Evolutionary conservation across 2,113 vertebrate genomes (phyloP), one percentile per base, ranked within the genome.

Genomic region (Eleginops maclovinus): DNA sequence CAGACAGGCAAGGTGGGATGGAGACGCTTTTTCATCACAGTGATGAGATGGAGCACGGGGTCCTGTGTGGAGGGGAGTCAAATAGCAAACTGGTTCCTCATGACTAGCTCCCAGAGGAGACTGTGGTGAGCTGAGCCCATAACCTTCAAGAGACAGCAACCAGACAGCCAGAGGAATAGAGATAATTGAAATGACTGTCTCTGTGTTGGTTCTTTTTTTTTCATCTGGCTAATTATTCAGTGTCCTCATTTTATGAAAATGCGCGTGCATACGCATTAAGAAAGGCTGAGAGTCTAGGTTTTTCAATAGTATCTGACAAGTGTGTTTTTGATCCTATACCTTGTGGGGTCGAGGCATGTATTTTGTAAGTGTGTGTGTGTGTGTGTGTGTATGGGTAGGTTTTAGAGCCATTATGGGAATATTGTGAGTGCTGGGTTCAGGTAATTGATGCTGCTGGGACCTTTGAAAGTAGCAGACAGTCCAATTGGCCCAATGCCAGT

Each of bases 131-230:
- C 72, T 56, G 24, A 83, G 83, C 66, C 66, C 66, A 49, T 84
- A 84, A 88, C 89, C 85, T 88, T 87, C 76, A 81, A 81, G 79
- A 88, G 84, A 83, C 62, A 22, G 79, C 74, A 54, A 40, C 72
- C 82, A 89, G 86, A 84, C 86, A 81, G 73, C 74, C 87, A 82
- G 70, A 85, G 83, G 77, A 87, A 67, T 49, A 43, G 67, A 75
- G 84, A 86, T 91, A 86, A 89, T 90, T 91, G 85, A 93, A 89
- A 86, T 79, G 80, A 82, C 78, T n/a, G n/a, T 86, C 55, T 85
- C 81, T 79, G 84, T 77, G 75, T 58, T 76, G 76, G 75, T 46
- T 54, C 65, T 26, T 8, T 24, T 79, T 67, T 77, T 79, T 86
- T 86, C 75, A 87, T 85, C 79, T 46, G 1, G 4, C 84, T 87